These are phyloP conservation scores for Brenthis hecate DNA, from an alignment of 2,888 invertebrate species.

Conservation along the genomic window DNA sequence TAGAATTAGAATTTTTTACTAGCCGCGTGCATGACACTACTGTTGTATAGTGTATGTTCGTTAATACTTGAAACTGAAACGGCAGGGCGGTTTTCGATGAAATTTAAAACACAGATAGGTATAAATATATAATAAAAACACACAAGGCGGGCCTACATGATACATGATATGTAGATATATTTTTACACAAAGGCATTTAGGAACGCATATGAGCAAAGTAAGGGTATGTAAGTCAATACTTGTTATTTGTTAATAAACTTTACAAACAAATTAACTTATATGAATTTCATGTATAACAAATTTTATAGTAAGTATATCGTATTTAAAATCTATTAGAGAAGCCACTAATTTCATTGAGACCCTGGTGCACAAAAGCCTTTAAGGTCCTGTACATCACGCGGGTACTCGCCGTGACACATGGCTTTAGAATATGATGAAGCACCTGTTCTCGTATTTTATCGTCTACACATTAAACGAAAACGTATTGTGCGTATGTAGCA, in stretches of 20 bases:
- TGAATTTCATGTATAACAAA: conserved; percentile 5
- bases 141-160: no score
- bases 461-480: conserved; percentile 65
- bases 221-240: no score
- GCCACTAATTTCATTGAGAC: conserved; percentile 63
- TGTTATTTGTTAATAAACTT: not conserved
- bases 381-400: conserved; percentile 74
- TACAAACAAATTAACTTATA: not conserved
- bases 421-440: conserved; percentile 77
- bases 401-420: conserved; percentile 67
- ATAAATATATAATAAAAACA: no score
- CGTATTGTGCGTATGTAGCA: conserved; percentile 48
- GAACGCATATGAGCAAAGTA: not conserved
- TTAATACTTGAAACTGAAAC: no score
- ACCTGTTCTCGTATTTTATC: conserved; percentile 79
- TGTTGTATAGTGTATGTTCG: no score
- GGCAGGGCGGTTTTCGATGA: no score
- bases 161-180: no score
- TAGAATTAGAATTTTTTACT: no score
- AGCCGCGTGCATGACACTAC: no score
- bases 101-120: no score
- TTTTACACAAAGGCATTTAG: no score
- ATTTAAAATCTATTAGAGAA: conserved; percentile 62
- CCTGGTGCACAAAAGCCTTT: conserved; percentile 57
- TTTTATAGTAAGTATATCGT: conserved; percentile 20